Conservation (phyloP, 2,113 vertebrate genomes). For the Ictidomys tridecemlineatus region DNA sequence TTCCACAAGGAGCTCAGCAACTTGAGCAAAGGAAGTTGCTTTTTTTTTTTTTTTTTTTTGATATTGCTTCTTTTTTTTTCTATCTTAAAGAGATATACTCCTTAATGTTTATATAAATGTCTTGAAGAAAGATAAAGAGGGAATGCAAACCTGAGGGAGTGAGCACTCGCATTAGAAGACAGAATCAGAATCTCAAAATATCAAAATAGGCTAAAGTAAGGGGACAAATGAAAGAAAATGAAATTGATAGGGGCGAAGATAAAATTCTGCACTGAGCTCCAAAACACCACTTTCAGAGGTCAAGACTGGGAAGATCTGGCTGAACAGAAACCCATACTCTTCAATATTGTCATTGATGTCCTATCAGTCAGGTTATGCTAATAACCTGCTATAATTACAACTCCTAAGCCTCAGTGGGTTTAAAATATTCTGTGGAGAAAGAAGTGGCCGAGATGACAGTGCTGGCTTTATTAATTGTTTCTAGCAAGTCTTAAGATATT, state of each 20-base stretch:
- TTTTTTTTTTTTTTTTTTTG: background rate
- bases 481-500: background rate
- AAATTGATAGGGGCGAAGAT: background rate
- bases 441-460: background rate
- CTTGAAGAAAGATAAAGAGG: background rate
- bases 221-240: background rate
- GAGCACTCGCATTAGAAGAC: background rate
- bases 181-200: background rate
- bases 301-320: background rate
- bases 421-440: background rate
- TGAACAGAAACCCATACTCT: background rate
- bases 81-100: constrained; percentile 45
- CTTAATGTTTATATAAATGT: background rate
- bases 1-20: background rate
- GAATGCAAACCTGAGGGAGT: background rate
- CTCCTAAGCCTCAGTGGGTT: background rate
- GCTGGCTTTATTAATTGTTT: background rate
- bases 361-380: background rate
- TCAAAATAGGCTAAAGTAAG: background rate
- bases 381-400: background rate
- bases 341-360: background rate
- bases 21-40: constrained; percentile 22
- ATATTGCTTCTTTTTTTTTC: background rate
- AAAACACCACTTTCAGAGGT: background rate
- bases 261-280: background rate